Evolutionary conservation across 2,888 invertebrate genomes (phyloP).

Genomic region (Oxystoma pomonae): DNA sequence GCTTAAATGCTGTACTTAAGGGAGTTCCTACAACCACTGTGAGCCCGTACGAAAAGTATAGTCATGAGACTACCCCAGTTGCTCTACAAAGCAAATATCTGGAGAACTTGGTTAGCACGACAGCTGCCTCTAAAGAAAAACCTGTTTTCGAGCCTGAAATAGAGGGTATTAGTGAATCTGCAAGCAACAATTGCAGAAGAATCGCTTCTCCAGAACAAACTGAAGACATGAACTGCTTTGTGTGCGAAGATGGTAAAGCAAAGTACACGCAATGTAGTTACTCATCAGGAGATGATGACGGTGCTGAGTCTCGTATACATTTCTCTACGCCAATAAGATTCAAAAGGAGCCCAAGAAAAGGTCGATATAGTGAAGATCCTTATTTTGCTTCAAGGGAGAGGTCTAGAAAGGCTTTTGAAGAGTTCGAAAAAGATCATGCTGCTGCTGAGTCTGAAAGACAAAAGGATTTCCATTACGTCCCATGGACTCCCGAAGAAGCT

Average conservation of each 20-base stretch:
- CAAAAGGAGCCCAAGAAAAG: slow-evolving; percentile 39
- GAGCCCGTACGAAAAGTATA: slow-evolving; percentile 44
- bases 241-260: slow-evolving; percentile 55
- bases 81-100: slow-evolving; percentile 32
- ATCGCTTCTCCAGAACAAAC: slow-evolving; percentile 51
- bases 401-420: slow-evolving; percentile 28
- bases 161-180: neutral
- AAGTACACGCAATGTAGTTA: slow-evolving; percentile 58
- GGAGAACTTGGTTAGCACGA: slow-evolving; percentile 28
- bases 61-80: slow-evolving; percentile 37
- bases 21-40: slow-evolving; percentile 25
- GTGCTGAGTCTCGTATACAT: slow-evolving; percentile 40
- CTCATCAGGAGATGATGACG: slow-evolving; percentile 45
- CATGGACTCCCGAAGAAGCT: slow-evolving; percentile 53
- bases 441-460: slow-evolving; percentile 17
- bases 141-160: neutral
- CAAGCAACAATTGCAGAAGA: slow-evolving; percentile 52
- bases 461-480: slow-evolving; percentile 42
- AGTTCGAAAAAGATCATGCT: slow-evolving; percentile 37
- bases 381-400: slow-evolving; percentile 52
- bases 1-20: slow-evolving; percentile 17
- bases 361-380: slow-evolving; percentile 45
- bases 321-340: slow-evolving; percentile 45
- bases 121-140: slow-evolving; percentile 27
- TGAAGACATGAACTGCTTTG: slow-evolving; percentile 50